These are phyloP conservation scores for Pentalonia nigronervosa DNA, from an alignment of 1,140 invertebrate species.

Conservation along the genomic window DNA sequence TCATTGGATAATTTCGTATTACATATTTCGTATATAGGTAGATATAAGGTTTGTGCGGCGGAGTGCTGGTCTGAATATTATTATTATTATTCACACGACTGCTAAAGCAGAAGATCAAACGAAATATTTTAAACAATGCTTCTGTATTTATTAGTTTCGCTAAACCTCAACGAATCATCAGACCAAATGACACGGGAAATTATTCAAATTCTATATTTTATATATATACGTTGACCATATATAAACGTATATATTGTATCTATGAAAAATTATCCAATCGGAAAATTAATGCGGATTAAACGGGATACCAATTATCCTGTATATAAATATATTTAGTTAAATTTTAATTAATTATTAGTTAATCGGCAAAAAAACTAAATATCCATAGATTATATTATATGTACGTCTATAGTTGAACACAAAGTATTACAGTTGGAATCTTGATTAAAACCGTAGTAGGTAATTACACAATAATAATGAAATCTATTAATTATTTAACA, in stretches of 20 bases:
- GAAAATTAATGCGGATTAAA: neutral
- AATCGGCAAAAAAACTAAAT: neutral
- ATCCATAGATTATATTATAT: neutral
- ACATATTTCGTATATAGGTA: neutral
- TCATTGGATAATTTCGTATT: neutral
- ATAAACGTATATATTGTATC: neutral
- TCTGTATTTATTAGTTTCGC: neutral
- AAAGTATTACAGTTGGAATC: neutral
- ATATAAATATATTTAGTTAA: neutral
- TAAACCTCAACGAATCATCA: neutral
- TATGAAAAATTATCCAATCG: conserved; percentile 10
- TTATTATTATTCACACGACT: neutral
- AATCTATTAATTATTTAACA: neutral
- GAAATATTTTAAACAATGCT: neutral
- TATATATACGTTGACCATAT: neutral
- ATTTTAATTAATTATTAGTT: neutral
- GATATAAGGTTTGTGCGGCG: neutral
- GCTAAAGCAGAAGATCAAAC: neutral
- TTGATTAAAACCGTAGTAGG: neutral
- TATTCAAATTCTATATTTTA: neutral
- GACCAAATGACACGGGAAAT: neutral
- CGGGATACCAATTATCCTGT: neutral
- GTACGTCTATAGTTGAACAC: neutral
- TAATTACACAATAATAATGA: neutral
- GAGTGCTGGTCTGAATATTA: neutral